A percentile compares a stretch with the other conserved stretches of the same genome.
phyloP scores from a whole-genome alignment of 2,797 vertebrate species.

The Lerista edwardsae region DNA sequence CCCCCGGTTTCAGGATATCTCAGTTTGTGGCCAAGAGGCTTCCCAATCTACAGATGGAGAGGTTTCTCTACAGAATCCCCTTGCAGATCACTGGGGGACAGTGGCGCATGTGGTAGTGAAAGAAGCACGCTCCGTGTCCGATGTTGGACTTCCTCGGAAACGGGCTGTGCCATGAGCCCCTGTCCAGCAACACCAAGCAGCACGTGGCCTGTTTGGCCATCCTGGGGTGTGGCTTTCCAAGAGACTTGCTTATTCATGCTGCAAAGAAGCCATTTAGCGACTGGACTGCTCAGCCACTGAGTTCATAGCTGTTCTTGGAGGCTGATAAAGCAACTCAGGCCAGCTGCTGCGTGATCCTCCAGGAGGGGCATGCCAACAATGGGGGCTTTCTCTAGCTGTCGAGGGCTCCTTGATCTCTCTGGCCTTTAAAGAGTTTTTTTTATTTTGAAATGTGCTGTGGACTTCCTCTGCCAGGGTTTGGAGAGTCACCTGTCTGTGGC shows the following conservation, averaged over 20 bases:
- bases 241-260: conserved; percentile 14
- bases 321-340: too few relatives aligned
- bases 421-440: background rate
- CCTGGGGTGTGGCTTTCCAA: background rate
- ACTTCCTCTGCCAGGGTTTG: background rate
- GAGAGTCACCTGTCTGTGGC: too few relatives aligned
- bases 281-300: background rate
- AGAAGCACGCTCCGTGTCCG: background rate
- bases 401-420: background rate
- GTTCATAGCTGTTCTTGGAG: background rate
- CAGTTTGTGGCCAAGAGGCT: too few relatives aligned
- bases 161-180: background rate
- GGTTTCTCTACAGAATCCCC: too few relatives aligned
- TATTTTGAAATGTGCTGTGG: background rate
- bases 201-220: background rate
- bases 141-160: background rate
- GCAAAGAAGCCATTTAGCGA: background rate
- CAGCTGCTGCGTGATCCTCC: background rate
- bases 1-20: too few relatives aligned
- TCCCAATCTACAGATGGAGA: too few relatives aligned
- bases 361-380: background rate
- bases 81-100: too few relatives aligned
- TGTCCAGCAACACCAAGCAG: background rate
- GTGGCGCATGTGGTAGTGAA: too few relatives aligned
- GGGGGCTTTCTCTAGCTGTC: background rate